These are phyloP conservation scores for Drosophila quinaria DNA, from an alignment of 2,888 invertebrate species.

Conservation along the genomic window DNA sequence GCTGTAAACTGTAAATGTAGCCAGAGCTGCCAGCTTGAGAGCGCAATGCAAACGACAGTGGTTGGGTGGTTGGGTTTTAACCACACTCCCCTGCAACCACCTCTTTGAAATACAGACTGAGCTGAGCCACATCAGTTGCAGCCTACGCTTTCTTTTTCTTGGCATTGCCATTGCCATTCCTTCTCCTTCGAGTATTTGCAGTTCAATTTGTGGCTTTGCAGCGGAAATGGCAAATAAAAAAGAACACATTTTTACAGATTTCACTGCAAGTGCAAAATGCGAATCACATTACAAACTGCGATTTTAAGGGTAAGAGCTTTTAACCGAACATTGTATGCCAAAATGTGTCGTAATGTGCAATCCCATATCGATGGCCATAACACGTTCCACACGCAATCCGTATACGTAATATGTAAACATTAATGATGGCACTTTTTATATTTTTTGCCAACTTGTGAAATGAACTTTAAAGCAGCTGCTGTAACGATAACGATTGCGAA, in stretches of 20 bases:
- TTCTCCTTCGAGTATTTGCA: constrained; percentile 55
- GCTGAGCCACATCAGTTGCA: constrained; percentile 35
- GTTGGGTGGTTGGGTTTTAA: constrained; percentile 17
- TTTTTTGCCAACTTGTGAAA: constrained; percentile 15
- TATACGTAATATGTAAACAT: constrained; percentile 35
- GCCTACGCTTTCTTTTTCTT: constrained; percentile 29
- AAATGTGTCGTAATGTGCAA: constrained; percentile 58
- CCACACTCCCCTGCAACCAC: background rate
- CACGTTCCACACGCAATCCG: constrained; percentile 32
- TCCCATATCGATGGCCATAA: constrained; percentile 44
- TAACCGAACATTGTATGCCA: constrained; percentile 51
- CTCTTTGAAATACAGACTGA: background rate
- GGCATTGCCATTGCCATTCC: constrained; percentile 13
- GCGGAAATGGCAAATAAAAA: constrained; percentile 68
- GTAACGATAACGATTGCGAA: background rate
- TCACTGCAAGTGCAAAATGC: constrained; percentile 29
- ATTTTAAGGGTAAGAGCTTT: constrained; percentile 12
- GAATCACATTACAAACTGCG: constrained; percentile 52
- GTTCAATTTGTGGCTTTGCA: constrained; percentile 74
- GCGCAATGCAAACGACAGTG: constrained; percentile 55
- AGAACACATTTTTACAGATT: constrained; percentile 55
- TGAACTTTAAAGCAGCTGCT: constrained; percentile 26
- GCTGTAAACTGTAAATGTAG: constrained; percentile 55
- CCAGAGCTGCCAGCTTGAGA: constrained; percentile 40
- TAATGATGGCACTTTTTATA: constrained; percentile 31